Percentiles rank a stretch among this genome's conserved stretches.
Conservation (phyloP, 1,140 invertebrate genomes). For the Vanessa atalanta region DNA sequence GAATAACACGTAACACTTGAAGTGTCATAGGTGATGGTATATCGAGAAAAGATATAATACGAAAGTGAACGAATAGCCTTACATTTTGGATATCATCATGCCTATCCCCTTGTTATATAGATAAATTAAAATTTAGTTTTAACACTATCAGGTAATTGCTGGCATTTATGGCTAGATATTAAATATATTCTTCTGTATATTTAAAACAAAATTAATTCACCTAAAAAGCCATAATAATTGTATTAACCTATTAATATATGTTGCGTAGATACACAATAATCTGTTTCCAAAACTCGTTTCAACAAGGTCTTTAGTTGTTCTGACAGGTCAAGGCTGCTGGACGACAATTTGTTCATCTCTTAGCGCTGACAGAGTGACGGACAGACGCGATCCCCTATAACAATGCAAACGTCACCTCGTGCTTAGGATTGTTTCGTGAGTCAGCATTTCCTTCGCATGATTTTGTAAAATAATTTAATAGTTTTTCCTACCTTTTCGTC, state of each 20-base stretch:
- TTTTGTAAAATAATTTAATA: not conserved
- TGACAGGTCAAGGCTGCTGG: slow-evolving; percentile 47
- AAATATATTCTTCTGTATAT: not conserved
- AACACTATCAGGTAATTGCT: too few relatives aligned
- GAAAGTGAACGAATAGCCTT: too few relatives aligned
- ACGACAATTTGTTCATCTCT: slow-evolving; percentile 46
- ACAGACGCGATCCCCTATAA: slow-evolving; percentile 38
- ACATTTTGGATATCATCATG: too few relatives aligned
- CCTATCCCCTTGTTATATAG: too few relatives aligned
- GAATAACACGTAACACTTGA: too few relatives aligned
- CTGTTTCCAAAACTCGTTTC: slow-evolving; percentile 33
- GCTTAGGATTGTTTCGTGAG: slow-evolving; percentile 30
- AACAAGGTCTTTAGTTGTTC: slow-evolving; percentile 39
- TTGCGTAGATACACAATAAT: slow-evolving; percentile 21
- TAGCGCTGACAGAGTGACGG: slow-evolving; percentile 35
- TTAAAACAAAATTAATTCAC: not conserved
- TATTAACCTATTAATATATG: slow-evolving; percentile 25
- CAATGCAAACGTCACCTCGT: slow-evolving; percentile 33
- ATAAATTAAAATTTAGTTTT: too few relatives aligned
- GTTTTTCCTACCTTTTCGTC: not conserved
- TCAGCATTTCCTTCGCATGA: slow-evolving; percentile 18
- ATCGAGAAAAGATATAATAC: too few relatives aligned
- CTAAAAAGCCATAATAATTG: not conserved
- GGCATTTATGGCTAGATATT: too few relatives aligned
- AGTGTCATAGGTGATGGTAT: too few relatives aligned